Conservation (phyloP, 2,888 invertebrate genomes). For the Brassicogethes aeneus region DNA sequence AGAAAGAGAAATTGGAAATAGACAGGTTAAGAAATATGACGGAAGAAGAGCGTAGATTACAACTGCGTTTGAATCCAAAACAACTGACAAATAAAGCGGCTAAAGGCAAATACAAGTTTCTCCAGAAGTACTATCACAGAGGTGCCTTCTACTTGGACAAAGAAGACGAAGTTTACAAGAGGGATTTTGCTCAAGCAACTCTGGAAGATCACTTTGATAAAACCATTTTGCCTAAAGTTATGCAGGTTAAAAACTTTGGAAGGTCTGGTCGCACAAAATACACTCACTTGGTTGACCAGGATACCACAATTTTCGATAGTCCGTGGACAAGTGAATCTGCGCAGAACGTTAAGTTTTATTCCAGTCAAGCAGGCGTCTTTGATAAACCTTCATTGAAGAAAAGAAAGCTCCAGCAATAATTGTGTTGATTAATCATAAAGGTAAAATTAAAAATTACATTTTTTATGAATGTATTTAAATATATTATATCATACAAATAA, state of each 20-base stretch:
- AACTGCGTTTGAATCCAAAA: constrained; percentile 86
- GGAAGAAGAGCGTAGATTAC: constrained; percentile 90
- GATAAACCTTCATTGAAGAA: constrained; percentile 73
- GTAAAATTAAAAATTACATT: too few relatives aligned
- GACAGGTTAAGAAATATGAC: constrained; percentile 89
- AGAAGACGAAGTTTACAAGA: constrained; percentile 69
- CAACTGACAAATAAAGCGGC: constrained; percentile 85
- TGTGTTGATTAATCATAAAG: too few relatives aligned
- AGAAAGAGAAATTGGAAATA: constrained; percentile 80
- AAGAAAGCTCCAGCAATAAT: constrained; percentile 30
- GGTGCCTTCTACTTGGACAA: constrained; percentile 97
- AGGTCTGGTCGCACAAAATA: constrained; percentile 98
- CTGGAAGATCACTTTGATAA: constrained; percentile 99
- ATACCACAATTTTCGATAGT: constrained; percentile 95
- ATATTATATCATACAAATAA: too few relatives aligned
- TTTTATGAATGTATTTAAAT: too few relatives aligned
- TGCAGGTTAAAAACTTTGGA: constrained; percentile 99
- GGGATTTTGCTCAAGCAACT: constrained; percentile 47
- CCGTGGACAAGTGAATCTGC: constrained; percentile 93
- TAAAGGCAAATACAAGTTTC: constrained; percentile 98
- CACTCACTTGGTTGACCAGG: constrained; percentile 98
- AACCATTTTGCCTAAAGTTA: constrained; percentile 96
- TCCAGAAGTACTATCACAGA: constrained; percentile 99
- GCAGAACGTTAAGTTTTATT: constrained; percentile 79
- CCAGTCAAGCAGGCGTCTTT: constrained; percentile 82